Conservation (phyloP, 2,888 invertebrate species). For the Nebria brevicollis region DNA sequence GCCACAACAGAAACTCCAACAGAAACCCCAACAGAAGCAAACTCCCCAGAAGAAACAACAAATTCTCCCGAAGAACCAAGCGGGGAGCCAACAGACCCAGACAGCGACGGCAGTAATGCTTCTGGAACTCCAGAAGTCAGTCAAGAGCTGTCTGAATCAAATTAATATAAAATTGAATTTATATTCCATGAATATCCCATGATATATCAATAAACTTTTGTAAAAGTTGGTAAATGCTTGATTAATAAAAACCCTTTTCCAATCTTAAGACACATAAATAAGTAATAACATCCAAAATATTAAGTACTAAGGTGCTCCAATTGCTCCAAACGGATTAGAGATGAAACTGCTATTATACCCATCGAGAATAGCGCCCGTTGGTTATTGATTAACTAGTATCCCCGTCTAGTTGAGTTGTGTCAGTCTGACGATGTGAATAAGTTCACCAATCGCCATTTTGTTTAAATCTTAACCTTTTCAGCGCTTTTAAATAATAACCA, state of each 20-base stretch:
- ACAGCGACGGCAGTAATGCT: background rate
- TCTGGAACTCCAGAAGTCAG: background rate
- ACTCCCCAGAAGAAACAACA: conserved; percentile 14
- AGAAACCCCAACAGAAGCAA: background rate
- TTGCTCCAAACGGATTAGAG: too few species aligned
- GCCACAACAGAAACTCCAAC: background rate
- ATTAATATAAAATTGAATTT: background rate
- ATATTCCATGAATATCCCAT: too few species aligned
- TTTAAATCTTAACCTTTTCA: conserved; percentile 5
- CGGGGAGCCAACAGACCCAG: conserved; percentile 8
- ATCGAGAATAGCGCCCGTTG: too few species aligned
- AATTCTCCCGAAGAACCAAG: conserved; percentile 7
- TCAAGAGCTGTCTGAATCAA: background rate
- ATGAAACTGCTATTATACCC: too few species aligned
- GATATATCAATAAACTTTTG: too few species aligned
- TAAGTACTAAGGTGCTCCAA: too few species aligned
- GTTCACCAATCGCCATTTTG: conserved; percentile 38
- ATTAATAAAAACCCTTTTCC: too few species aligned
- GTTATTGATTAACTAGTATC: too few species aligned
- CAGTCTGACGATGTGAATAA: background rate
- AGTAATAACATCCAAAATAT: too few species aligned
- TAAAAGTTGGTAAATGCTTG: too few species aligned
- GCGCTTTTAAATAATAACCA: background rate
- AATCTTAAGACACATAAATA: too few species aligned
- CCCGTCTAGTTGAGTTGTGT: background rate